A percentile compares a stretch with the other conserved stretches of the same genome.
phyloP scores from a whole-genome alignment of 2,113 vertebrate species.

The Cisticola juncidis region DNA sequence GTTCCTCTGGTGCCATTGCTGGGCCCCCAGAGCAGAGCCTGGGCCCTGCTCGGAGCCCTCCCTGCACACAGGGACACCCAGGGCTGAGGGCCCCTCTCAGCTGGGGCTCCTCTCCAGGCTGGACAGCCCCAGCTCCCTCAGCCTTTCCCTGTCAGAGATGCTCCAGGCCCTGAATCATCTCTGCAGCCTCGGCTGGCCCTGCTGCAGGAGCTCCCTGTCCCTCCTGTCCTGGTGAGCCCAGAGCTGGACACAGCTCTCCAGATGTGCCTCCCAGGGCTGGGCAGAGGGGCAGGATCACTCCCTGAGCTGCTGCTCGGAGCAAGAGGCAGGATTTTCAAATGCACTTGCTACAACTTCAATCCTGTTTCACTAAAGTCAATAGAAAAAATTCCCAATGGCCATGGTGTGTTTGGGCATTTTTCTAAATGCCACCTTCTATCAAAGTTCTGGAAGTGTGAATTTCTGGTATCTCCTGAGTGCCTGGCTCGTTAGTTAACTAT shows the following conservation, averaged over 20 bases:
- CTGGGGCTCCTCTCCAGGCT: not conserved
- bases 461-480: not conserved
- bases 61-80: not conserved
- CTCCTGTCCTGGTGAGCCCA: not conserved
- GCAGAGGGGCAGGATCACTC: not conserved
- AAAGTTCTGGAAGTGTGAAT: not conserved
- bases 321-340: not conserved
- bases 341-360: not conserved
- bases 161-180: not conserved
- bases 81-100: not conserved
- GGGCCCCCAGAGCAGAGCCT: not conserved
- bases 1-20: not conserved
- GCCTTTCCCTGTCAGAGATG: not conserved
- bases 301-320: not conserved
- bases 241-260: not conserved
- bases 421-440: not conserved
- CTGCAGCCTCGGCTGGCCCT: rapidly evolving
- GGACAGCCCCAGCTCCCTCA: not conserved
- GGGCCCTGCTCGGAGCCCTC: not conserved
- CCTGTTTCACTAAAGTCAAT: not conserved
- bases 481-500: not conserved
- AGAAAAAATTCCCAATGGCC: not conserved
- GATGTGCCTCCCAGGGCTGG: not conserved
- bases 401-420: not conserved
- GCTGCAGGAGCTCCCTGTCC: not conserved